These are phyloP conservation scores for Ooceraea biroi DNA, from an alignment of 1,140 invertebrate genomes.

Conservation along the genomic window DNA sequence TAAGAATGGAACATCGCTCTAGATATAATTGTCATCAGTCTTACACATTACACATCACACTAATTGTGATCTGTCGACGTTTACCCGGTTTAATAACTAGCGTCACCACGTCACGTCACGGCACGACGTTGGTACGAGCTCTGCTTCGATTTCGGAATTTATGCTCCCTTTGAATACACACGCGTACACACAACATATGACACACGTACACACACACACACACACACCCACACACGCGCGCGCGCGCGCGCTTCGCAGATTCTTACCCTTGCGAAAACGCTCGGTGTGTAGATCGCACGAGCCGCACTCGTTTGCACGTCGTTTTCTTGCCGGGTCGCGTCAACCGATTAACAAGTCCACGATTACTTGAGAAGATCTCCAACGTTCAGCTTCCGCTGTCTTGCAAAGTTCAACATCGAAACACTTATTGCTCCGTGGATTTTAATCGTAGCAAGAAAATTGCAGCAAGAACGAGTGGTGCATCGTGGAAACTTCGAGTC, in stretches of 20 bases:
- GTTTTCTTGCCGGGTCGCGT: slow-evolving; percentile 5
- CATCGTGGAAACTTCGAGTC: slow-evolving; percentile 1
- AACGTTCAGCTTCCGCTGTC: not conserved
- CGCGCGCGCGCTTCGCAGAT: too few species aligned
- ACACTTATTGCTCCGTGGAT: not conserved
- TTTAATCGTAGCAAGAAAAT: not conserved
- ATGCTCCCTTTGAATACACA: not conserved
- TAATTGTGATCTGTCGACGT: slow-evolving; percentile 54
- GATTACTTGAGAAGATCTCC: not conserved
- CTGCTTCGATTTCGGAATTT: slow-evolving; percentile 55
- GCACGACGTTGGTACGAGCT: slow-evolving; percentile 68
- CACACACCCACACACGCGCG: not conserved
- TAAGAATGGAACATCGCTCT: slow-evolving; percentile 63
- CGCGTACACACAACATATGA: not conserved
- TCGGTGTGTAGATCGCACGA: not conserved
- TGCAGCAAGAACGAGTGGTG: not conserved
- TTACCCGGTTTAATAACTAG: slow-evolving; percentile 2
- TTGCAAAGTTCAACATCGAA: not conserved
- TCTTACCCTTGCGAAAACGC: too few species aligned
- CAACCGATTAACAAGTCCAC: slow-evolving; percentile 1
- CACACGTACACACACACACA: not conserved
- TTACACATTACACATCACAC: slow-evolving; percentile 59
- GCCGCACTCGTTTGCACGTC: not conserved
- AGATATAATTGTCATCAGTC: slow-evolving; percentile 61
- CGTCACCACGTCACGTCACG: slow-evolving; percentile 15